Evolutionary conservation across 2,888 invertebrate species (phyloP), one percentile per base, ranked within the genome.

Genomic region (Mystacides longicornis): DNA sequence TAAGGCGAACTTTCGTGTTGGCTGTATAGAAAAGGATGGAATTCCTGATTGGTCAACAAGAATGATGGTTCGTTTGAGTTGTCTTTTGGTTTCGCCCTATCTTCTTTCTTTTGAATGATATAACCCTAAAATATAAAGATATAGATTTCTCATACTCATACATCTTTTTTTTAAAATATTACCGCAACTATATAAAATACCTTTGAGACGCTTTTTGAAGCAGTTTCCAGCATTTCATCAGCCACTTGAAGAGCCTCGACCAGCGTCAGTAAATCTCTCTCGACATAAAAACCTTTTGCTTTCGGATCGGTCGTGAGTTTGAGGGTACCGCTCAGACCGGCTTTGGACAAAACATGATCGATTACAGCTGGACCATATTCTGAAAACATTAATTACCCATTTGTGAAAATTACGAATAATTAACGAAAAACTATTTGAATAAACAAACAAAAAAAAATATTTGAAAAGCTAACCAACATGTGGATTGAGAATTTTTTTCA

Each of bases 341-440:
- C 80, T 64, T 80, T 80, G 19, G 83, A 66, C 2, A 98, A 75
- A n/a, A 89, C 85, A 69, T 98, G 97, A 65, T 97, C 95, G 60
- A 98, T 85, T 37, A 99, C 74, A 0, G 94, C 82, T 19, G 95
- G 86, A 3, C 98, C 97, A 76, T 89, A 97, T 69, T 92, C 93
- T 83, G 71, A 4, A 67, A 58, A 54, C 37, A 62, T 45, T 47
- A 52, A 52, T n/a, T 5, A 50, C 9, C 20, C 2, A 50, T 50
- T n/a, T 43, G n/a, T 16, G 5, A 11, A 11, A 11, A 5, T 16
- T 18, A 43, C 27, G 11, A 27, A 27, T 27, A 27, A 11, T 27
- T 5, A 5, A 27, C 27, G 27, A 27, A 7, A 7, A 37, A 37
- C 16, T 18, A 46, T 21, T 21, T 5, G 27, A 7, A 37, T 14